These are phyloP conservation scores for Leucophenga maculata DNA, from an alignment of 2,888 invertebrate genomes.

Conservation along the genomic window DNA sequence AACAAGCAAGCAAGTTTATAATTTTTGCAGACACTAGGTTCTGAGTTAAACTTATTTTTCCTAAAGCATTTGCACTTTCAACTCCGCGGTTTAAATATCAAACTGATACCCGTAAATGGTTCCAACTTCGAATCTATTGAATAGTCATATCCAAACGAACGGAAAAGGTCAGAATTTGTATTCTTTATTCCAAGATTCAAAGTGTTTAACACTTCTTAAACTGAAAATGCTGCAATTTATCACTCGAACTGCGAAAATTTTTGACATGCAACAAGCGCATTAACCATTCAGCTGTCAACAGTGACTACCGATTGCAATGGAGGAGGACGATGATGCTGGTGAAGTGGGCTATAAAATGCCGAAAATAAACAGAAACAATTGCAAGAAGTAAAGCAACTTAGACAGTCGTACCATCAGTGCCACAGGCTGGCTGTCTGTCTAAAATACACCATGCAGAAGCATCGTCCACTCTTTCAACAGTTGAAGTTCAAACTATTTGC, in stretches of 20 bases:
- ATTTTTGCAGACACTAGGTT: no score
- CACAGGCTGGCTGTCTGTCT: conserved; percentile 58
- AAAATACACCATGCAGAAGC: conserved; percentile 35
- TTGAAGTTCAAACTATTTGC: conserved; percentile 31
- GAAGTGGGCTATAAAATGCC: conserved; percentile 1
- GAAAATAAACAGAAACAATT: conserved; percentile 22
- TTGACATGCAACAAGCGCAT: conserved; percentile 66
- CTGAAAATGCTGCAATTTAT: conserved; percentile 54
- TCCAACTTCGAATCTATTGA: no score
- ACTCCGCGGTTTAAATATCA: conserved; percentile 52
- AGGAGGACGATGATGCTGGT: background rate
- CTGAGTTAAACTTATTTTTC: background rate
- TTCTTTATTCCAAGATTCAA: conserved; percentile 45
- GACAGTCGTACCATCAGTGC: conserved; percentile 31
- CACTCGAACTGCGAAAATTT: conserved; percentile 31
- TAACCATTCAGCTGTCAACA: conserved; percentile 68
- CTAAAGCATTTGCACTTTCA: no score
- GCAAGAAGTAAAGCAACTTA: conserved; percentile 25
- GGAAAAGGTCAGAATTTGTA: conserved; percentile 58
- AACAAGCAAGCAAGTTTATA: no score
- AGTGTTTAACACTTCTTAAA: conserved; percentile 41
- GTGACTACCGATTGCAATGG: conserved; percentile 56
- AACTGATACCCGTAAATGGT: conserved; percentile 11
- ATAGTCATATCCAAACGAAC: no score
- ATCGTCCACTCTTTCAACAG: conserved; percentile 31